Conservation (phyloP, 2,113 vertebrate species). For the Boulengeromyrus knoepffleri region DNA sequence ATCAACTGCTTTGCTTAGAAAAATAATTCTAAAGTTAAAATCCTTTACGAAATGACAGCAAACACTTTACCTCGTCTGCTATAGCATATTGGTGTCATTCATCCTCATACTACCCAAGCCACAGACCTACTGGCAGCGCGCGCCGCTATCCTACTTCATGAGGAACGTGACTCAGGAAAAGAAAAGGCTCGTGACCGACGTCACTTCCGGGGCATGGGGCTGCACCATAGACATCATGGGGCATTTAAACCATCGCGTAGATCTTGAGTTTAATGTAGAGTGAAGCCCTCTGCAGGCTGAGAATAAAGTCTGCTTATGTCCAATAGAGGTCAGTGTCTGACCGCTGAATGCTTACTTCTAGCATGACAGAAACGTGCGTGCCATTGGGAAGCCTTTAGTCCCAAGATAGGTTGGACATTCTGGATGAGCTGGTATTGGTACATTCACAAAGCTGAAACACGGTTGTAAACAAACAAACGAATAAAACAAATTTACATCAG, state of each 20-base stretch:
- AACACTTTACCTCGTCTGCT: neutral
- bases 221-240: neutral
- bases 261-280: neutral
- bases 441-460: neutral
- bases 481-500: neutral
- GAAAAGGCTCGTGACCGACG: constrained; percentile 43
- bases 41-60: neutral
- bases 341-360: neutral
- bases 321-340: constrained; percentile 19
- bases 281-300: neutral
- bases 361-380: neutral
- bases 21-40: neutral
- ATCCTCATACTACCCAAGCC: neutral
- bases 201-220: constrained; percentile 39
- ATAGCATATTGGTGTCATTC: neutral
- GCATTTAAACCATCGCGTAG: neutral
- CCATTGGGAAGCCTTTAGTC: neutral
- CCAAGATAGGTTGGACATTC: neutral
- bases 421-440: neutral
- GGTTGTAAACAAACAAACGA: neutral
- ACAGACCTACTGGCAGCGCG: neutral
- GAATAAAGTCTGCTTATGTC: neutral
- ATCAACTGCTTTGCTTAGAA: neutral
- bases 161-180: constrained; percentile 24
- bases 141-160: neutral